Evolutionary conservation across 2,888 invertebrate species (phyloP), one percentile per base, ranked within the genome.

Genomic region (Acrobasis suavella): DNA sequence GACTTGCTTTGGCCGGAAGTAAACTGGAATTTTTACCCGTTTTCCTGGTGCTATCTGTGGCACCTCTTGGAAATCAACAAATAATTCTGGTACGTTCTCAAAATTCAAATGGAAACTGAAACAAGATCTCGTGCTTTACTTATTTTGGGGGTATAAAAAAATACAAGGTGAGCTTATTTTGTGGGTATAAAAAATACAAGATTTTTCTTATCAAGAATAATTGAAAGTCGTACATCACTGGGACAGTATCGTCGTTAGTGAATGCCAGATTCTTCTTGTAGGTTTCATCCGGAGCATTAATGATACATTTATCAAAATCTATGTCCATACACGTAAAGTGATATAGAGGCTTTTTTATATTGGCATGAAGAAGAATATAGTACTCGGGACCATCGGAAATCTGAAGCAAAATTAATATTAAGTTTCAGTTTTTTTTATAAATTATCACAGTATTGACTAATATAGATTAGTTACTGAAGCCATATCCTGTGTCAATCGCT

Each of bases 301-400:
- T 83, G 68, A 96, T 93, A 74, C 95, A 95, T 65, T 93, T 93
- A 6, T 95, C 95, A 85, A 96, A 96, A 81, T 96, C 91, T 73
- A 93, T 92, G n/a, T 91, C 81, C 70, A 80, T 84, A 74, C 94
- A 95, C 6, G 95, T 95, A 77, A 96, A 95, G 72, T 93, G 92
- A 68, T 94, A 92, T 0, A 84, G 77, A 0, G 94, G 93, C 67
- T 90, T 93, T 67, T 93, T 90, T 50, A 94, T 94, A 52, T 91
- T 88, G 16, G 95, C 94, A 69, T 93, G 89, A 49, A 96, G 77
- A 58, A 87, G 83, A 63, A 96, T 88, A 46, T 77, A 84, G 75
- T 95, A 96, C 7, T 89, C 92, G 3, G 95, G 95, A 0, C 96
- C 96, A 79, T 95, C 94, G 42, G 93, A 89, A 64, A 96, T 94